phyloP scores from a whole-genome alignment of 2,888 invertebrate species.

The Platycheirus rosarum region DNA sequence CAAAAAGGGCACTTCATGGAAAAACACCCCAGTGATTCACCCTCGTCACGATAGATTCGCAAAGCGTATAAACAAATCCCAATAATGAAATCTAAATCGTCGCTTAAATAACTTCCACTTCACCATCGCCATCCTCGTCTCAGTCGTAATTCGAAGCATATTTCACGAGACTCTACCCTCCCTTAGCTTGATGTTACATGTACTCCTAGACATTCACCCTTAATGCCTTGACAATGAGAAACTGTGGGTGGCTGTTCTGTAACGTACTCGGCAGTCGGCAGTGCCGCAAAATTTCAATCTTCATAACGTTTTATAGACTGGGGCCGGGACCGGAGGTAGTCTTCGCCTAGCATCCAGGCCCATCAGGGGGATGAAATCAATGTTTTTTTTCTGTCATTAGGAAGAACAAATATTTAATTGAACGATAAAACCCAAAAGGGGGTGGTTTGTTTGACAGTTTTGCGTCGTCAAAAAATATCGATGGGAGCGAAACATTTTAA shows the following conservation, averaged over 20 bases:
- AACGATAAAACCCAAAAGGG: slow-evolving; percentile 65
- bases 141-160: slow-evolving; percentile 70
- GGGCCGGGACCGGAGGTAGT: slow-evolving; percentile 35
- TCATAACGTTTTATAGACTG: slow-evolving; percentile 31
- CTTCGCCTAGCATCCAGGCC: slow-evolving; percentile 5
- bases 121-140: slow-evolving; percentile 25
- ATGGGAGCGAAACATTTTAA: slow-evolving; percentile 37
- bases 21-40: slow-evolving; percentile 60
- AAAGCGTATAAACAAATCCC: slow-evolving; percentile 69
- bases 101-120: slow-evolving; percentile 74
- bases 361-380: slow-evolving; percentile 40
- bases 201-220: slow-evolving; percentile 46
- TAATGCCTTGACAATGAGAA: slow-evolving; percentile 36
- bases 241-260: slow-evolving; percentile 58
- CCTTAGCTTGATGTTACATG: slow-evolving; percentile 50
- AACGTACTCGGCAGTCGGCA: slow-evolving; percentile 20
- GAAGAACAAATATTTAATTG: slow-evolving; percentile 73
- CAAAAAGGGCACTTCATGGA: slow-evolving; percentile 16
- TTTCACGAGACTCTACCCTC: slow-evolving; percentile 60
- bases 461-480: slow-evolving; percentile 41
- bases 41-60: slow-evolving; percentile 62
- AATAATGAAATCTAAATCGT: slow-evolving; percentile 72
- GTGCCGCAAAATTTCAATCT: slow-evolving; percentile 47
- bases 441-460: slow-evolving; percentile 72
- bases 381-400: slow-evolving; percentile 66